These are phyloP conservation scores for Axinella damicornis DNA, from an alignment of 37 sponge, comb jelly and placozoan species.

Conservation along the genomic window DNA sequence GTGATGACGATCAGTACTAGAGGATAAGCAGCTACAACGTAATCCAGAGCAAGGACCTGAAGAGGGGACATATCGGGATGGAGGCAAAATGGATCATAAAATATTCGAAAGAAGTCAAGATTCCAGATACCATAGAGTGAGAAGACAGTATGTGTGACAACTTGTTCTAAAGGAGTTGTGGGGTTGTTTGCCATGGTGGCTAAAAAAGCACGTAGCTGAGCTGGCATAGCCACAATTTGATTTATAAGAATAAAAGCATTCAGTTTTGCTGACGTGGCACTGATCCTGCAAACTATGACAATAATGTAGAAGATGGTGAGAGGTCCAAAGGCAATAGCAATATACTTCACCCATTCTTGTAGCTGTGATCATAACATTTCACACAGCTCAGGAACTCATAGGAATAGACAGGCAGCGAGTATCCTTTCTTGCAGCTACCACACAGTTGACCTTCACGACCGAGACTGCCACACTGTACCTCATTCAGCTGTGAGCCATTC, in stretches of 20 bases:
- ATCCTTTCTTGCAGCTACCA: too few species aligned
- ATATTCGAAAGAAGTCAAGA: background rate
- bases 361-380: background rate
- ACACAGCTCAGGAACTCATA: too few species aligned
- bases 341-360: slow-evolving; percentile 14
- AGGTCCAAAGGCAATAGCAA: background rate
- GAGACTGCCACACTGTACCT: too few species aligned
- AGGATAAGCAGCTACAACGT: too few species aligned
- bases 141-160: background rate
- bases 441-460: too few species aligned
- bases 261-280: background rate
- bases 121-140: background rate
- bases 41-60: too few species aligned
- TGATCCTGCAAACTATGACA: background rate
- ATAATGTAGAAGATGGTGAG: background rate
- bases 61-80: too few species aligned
- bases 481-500: too few species aligned
- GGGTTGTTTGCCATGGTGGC: too few species aligned
- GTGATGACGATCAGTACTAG: too few species aligned
- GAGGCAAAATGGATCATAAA: slow-evolving; percentile 2
- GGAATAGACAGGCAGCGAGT: too few species aligned
- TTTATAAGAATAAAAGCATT: background rate
- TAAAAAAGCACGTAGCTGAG: background rate
- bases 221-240: background rate
- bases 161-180: too few species aligned